phyloP scores from a whole-genome alignment of 2,888 invertebrate species.

The Tipula helvola region DNA sequence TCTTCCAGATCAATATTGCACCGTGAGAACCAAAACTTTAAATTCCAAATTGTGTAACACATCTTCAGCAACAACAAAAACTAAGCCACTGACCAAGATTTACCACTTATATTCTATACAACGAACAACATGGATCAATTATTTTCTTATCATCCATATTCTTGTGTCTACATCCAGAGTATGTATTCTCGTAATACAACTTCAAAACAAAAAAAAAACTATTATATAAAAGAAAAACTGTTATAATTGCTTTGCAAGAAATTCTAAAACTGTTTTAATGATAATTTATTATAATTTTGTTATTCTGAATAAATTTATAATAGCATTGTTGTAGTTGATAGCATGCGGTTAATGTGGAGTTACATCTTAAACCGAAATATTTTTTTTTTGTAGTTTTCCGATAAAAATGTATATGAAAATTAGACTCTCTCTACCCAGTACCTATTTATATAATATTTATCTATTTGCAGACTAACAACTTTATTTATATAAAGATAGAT shows the following conservation, averaged over 20 bases:
- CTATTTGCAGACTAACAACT: background rate
- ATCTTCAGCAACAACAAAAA: background rate
- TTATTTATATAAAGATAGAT: background rate
- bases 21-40: background rate
- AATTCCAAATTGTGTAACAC: background rate
- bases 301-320: background rate
- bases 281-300: background rate
- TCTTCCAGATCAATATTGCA: too few relatives aligned
- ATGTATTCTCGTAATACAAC: background rate
- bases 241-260: background rate
- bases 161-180: background rate
- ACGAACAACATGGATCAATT: background rate
- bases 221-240: background rate
- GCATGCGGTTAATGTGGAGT: background rate
- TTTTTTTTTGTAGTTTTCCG: background rate
- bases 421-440: background rate
- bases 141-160: background rate
- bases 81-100: background rate
- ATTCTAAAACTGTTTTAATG: conserved; percentile 4
- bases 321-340: background rate
- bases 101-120: background rate
- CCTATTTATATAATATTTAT: background rate
- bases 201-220: background rate
- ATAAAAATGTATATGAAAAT: background rate
- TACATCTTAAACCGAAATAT: background rate